A percentile compares a stretch with the other conserved stretches of the same genome.
Conservation (phyloP, 2,888 invertebrate species). For the Bombylius major region DNA sequence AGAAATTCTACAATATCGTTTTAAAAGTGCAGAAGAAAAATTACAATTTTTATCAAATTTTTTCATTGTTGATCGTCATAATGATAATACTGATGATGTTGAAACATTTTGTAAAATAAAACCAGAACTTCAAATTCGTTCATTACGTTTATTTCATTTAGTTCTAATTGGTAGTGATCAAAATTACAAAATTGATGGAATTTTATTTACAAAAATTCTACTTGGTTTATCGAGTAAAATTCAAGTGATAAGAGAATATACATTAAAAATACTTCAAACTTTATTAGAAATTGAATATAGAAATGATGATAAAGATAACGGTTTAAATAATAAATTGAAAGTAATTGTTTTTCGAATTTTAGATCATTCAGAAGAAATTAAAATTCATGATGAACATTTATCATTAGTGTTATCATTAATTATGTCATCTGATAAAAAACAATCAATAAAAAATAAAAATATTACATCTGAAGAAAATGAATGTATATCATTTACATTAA, state of each 20-base stretch:
- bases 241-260: conserved; percentile 41
- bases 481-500: conserved; percentile 25
- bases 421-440: conserved; percentile 40
- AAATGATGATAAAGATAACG: neutral
- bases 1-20: conserved; percentile 30
- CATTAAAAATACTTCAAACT: conserved; percentile 41
- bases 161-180: conserved; percentile 17
- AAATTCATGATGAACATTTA: conserved; percentile 54
- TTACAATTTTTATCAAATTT: conserved; percentile 46
- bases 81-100: conserved; percentile 22
- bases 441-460: conserved; percentile 12
- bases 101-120: too few species aligned
- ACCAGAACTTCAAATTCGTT: conserved; percentile 39
- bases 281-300: conserved; percentile 16
- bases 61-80: conserved; percentile 29
- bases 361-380: conserved; percentile 44
- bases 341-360: conserved; percentile 19
- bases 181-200: conserved; percentile 14
- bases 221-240: conserved; percentile 46
- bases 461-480: neutral
- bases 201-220: conserved; percentile 24
- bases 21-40: conserved; percentile 30
- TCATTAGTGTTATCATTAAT: conserved; percentile 49
- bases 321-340: neutral
- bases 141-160: conserved; percentile 30